These are phyloP conservation scores for Dendrocincla tyrannina DNA, from an alignment of 2,797 vertebrate species.

Conservation along the genomic window DNA sequence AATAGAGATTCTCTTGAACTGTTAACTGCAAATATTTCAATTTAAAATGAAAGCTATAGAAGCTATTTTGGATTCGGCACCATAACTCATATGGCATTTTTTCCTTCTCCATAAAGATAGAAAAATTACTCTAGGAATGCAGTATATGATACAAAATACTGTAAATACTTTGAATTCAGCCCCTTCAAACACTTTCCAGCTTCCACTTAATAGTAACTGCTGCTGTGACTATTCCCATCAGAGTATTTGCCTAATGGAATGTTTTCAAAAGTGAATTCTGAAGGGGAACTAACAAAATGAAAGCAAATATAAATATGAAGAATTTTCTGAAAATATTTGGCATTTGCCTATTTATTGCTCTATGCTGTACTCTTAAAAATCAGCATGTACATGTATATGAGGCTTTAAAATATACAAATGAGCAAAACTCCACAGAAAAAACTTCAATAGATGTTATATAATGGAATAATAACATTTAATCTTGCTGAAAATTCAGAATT, in stretches of 20 bases:
- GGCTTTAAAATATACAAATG: neutral
- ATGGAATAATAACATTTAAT: neutral
- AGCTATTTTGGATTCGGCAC: neutral
- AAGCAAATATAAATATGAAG: neutral
- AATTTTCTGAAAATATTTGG: neutral
- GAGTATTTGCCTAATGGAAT: neutral
- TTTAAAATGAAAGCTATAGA: neutral
- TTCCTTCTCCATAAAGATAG: neutral
- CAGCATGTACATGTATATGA: neutral
- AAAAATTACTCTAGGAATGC: neutral
- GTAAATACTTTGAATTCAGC: neutral
- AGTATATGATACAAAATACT: neutral
- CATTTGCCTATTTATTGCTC: neutral
- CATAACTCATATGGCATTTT: neutral
- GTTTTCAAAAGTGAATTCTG: neutral
- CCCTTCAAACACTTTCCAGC: neutral
- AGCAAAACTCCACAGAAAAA: neutral
- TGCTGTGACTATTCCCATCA: neutral
- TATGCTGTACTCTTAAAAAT: neutral
- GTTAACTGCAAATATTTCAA: neutral
- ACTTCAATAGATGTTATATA: neutral
- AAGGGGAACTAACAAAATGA: neutral
- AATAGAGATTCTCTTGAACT: neutral
- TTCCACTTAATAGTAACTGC: neutral
- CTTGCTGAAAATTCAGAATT: neutral